Conservation (phyloP, 2,797 vertebrate genomes). For the Nannoperca australis region DNA sequence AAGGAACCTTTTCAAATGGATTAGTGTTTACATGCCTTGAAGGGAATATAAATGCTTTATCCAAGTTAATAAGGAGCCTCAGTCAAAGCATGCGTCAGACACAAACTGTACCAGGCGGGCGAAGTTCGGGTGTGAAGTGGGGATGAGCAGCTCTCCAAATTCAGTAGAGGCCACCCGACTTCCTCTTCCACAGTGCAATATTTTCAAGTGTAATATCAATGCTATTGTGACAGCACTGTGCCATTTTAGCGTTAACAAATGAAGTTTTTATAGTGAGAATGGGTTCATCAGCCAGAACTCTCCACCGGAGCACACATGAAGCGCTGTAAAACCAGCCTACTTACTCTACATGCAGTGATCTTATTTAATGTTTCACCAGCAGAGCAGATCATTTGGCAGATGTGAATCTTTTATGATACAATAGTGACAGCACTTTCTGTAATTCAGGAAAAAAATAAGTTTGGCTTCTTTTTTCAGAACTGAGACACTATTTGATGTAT, state of each 20-base stretch:
- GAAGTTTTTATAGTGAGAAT: conserved; percentile 46
- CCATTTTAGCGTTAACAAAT: conserved; percentile 49
- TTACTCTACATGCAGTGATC: conserved; percentile 23
- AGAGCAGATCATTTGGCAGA: conserved; percentile 48
- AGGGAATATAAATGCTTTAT: not conserved
- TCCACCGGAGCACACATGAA: conserved; percentile 32
- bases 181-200: conserved; percentile 6
- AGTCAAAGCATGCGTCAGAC: no score
- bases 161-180: not conserved
- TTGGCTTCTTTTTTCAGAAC: conserved; percentile 28
- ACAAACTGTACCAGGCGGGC: not conserved
- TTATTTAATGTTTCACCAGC: conserved; percentile 56
- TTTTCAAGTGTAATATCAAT: conserved; percentile 37
- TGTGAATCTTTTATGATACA: conserved; percentile 59
- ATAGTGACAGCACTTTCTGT: conserved; percentile 24
- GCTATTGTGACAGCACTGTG: conserved; percentile 23
- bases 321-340: conserved; percentile 35
- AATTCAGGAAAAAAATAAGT: conserved; percentile 5
- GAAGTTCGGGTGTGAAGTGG: not conserved
- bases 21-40: not conserved
- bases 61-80: not conserved
- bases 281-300: conserved; percentile 38
- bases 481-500: conserved; percentile 61
- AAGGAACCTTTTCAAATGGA: not conserved
- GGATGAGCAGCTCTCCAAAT: conserved; percentile 10